Base-by-base conservation (phyloP, 2,797 vertebrate genomes). In the Darevskia nairensis region DNA sequence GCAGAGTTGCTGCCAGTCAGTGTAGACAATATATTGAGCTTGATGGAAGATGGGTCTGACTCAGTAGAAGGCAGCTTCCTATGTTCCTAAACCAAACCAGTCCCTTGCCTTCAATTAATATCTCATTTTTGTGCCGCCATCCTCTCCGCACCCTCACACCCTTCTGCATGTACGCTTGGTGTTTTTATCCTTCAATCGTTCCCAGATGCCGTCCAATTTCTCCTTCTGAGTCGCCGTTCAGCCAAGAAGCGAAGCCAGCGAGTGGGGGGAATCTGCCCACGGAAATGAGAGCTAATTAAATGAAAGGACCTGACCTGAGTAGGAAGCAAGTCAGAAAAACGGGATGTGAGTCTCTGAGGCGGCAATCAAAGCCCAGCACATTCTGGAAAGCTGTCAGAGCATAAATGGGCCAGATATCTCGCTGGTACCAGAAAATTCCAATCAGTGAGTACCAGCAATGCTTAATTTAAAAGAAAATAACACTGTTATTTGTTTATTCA, bases 221-320 rank as follows among this genome's bases (percentile, higher is more conserved):
- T 80, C 4, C 80, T n/a, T 29, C 21, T 35, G 11, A 44, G 46
- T 32, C 29, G 13, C 44, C 35, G 17, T 50, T 80, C 59, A 41
- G 44, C 10, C 9, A 69, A 66, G 82, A 50, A 80, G 44, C 46
- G 4, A 68, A 76, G 82, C 86, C 71, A 75, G 32, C 3, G 5
- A 29, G 55, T 21, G 55, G 32, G 89, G 32, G 69, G 46, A 50
- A 59, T 59, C 77, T 35, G 77, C 74, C 89, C 82, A 15, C 2
- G 6, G 69, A 72, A 81, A 84, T 3, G 61, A 59, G 69, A 75
- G 50, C 82, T 76, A 59, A 90, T 90, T 84, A 87, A 86, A 69
- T 1, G 61, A 80, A 29, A 50, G 11, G 44, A 64, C 23, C 69
- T 15, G 86, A 77, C 77, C 82, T 69, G 69, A 80, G 82, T 76